Base-by-base conservation (phyloP, 2,797 vertebrate species). In the Xenopus petersii region DNA sequence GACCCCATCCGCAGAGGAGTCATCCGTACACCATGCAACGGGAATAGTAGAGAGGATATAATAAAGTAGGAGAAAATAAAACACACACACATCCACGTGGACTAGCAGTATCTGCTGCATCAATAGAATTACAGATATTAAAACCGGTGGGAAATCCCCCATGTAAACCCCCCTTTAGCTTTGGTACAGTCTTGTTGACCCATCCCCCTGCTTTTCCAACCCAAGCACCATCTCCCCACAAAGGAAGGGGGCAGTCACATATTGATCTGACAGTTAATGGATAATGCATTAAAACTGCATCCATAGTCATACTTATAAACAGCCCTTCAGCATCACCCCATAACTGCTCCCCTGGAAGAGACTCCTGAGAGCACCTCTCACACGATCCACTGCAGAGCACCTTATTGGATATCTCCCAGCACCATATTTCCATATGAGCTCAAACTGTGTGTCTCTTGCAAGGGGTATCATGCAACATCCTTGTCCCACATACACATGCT, bases 281-380 rank as follows among this genome's bases (percentile, higher is more conserved):
- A 79, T 65, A 79, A 79, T 79, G 76, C 76, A 79, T 70, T 79
- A 79, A 79, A 79, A 79, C 76, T 79, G 76, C 76, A 79, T 79
- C 66, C 70, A 79, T 74, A 79, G 71, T 65, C 71, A 67, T 71
- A 78, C 63, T 36, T 78, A 49, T 59, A 51, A 51, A 67, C 46
- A 64, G 65, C 72, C 66, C 71, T 78, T 65, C 67, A 64, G 59
- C 26, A 63, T 63, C 30, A 16, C 61, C 36, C 30, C 30, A 63
- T 33, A 36, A 63, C 61, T 63, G 30, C 61, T 63, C 11, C 61
- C 26, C 13, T 63, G 61, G 30, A 13, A 63, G 61, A 63, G 58
- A 15, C 10, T 13, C 24, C 36, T 42, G 36, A 42, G 36, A 42
- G 26, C 61, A 63, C 7, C 30, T 15, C 10, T 63, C 8, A 8